These are phyloP conservation scores for Hippocampus kuda DNA, from an alignment of 2,797 vertebrate genomes.

Conservation along the genomic window DNA sequence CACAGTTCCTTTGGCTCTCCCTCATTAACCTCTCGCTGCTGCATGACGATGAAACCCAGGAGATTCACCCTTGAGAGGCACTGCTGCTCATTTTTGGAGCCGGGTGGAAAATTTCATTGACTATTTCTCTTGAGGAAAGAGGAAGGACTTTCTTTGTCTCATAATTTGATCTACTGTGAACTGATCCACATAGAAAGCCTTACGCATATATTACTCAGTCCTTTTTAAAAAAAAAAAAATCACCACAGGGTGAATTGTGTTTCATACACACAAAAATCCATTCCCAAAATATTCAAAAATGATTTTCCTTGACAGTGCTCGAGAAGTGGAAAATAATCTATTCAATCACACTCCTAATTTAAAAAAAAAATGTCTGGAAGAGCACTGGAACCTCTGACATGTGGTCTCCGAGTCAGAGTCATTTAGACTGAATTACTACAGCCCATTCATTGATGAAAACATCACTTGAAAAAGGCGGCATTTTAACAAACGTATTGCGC, in stretches of 20 bases:
- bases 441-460: neutral
- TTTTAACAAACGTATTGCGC: slow-evolving; percentile 24
- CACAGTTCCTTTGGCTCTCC: slow-evolving; percentile 61
- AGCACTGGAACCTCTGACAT: neutral
- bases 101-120: slow-evolving; percentile 22
- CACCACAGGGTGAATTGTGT: too few relatives aligned
- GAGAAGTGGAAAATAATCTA: too few relatives aligned
- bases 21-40: slow-evolving; percentile 59
- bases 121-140: slow-evolving; percentile 21
- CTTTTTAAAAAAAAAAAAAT: too few relatives aligned
- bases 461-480: neutral
- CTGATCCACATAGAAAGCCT: slow-evolving; percentile 7
- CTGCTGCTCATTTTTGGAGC: slow-evolving; percentile 13
- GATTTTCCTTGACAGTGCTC: too few relatives aligned
- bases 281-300: too few relatives aligned
- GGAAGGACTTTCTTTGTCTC: slow-evolving; percentile 29
- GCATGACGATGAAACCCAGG: slow-evolving; percentile 57
- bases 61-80: slow-evolving; percentile 53
- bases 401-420: neutral
- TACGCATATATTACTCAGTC: slow-evolving; percentile 13
- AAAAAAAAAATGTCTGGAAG: slow-evolving; percentile 4
- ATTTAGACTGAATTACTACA: neutral
- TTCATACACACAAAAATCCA: too few relatives aligned
- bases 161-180: slow-evolving; percentile 10
- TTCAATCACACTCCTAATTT: too few relatives aligned